Evolutionary conservation across 2,888 invertebrate genomes (phyloP).

Genomic region (Entomobrya multifasciata): DNA sequence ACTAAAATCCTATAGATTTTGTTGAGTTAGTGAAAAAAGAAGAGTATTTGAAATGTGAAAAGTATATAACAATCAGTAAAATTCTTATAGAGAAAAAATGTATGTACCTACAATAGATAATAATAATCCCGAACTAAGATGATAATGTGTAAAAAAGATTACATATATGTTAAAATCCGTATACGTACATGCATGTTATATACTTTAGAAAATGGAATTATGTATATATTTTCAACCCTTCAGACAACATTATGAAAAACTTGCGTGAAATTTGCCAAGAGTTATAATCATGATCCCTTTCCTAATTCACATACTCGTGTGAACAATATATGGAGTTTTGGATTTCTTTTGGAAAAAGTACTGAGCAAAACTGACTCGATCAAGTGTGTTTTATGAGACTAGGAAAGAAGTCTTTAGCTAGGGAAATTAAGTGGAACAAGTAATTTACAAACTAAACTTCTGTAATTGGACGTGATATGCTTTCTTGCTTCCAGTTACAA

Average conservation of each 20-base stretch:
- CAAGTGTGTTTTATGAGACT: conserved; percentile 67
- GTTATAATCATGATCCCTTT: conserved; percentile 33
- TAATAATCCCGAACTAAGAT: background rate
- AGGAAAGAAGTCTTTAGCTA: conserved; percentile 62
- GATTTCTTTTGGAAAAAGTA: background rate
- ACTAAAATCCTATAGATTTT: background rate
- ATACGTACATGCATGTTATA: background rate
- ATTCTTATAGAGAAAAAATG: background rate
- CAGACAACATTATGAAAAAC: background rate
- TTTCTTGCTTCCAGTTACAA: background rate
- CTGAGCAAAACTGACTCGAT: conserved; percentile 50
- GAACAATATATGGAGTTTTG: background rate
- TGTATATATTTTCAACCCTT: background rate
- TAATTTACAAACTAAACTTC: conserved; percentile 71
- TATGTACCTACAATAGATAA: background rate
- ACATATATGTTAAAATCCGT: no score
- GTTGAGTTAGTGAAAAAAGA: background rate
- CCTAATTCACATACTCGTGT: conserved; percentile 17
- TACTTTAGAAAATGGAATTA: background rate
- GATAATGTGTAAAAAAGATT: background rate
- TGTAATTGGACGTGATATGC: conserved; percentile 62
- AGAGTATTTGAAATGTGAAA: background rate
- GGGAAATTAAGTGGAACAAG: conserved; percentile 74
- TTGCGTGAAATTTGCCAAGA: conserved; percentile 32
- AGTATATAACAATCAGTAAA: no score